Base-by-base conservation (phyloP, 2,888 invertebrate genomes). In the Drosophila paramelanica region DNA sequence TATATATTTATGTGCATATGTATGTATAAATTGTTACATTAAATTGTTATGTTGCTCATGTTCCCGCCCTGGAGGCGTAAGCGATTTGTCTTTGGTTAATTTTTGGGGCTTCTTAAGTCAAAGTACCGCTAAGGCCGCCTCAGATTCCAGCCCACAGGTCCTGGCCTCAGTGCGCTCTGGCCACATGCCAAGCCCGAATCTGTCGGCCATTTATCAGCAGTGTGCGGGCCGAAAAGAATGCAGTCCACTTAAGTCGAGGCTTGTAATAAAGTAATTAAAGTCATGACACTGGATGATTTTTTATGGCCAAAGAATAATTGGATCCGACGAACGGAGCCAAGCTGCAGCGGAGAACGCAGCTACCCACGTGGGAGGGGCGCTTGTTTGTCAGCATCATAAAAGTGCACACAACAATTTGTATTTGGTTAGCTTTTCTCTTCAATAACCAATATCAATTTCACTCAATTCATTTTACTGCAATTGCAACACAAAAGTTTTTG, bases 221-320 rank as follows among this genome's bases (percentile, higher is more conserved):
- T 74, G 73, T 69, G 70, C 61, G 53, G 71, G 55, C 66, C 39
- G 6, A 33, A 39, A 73, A 23, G 57, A 73, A 77, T 67, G 78
- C 61, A 77, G 73, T 14, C 59, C 78, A 57, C 25, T 66, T 59
- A 41, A 47, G 53, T 39, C 31, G 57, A 20, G 65, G 64, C 46
- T 53, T 69, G 85, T 90, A 88, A 88, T 88, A 89, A 88, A 88
- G 87, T 90, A 88, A 88, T 88, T 88, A 88, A 89, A 80, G 80
- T 69, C 89, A 73, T 88, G 90, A 90, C 89, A 84, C 73, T 77
- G 78, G 55, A 73, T 77, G 67, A 81, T 81, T 79, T 77, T 79
- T 88, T 81, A 71, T 75, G 73, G 56, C 58, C 64, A 60, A 55
- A 81, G 67, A 84, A 78, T 81, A 78, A 86, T 82, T 77, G 81